Evolutionary conservation across 2,888 invertebrate genomes (phyloP), one percentile per base, ranked within the genome.

Genomic region (Apotomis betuletana): DNA sequence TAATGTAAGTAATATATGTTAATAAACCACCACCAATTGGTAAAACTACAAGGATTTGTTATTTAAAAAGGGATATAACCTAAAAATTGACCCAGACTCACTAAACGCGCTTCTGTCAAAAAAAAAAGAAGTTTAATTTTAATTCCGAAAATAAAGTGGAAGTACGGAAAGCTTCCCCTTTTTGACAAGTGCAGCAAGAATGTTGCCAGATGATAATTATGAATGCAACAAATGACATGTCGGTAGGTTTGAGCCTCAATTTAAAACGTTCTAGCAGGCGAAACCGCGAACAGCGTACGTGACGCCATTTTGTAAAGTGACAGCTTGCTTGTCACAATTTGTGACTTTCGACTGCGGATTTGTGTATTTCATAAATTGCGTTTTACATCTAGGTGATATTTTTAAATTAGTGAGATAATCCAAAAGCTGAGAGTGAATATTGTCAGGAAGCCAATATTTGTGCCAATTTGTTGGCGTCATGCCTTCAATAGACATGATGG

Each of bases 401-500:
- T 46, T 12, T 41, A 41, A 13, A 4, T 5, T 54, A 64, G 27
- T 10, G 9, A 10, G 9, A 41, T 38, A 67, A 51, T 67, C 27
- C 36, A 27, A 9, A 3, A 49, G 3, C 49, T 10, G 15, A 55
- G 12, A 36, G 44, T 58, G 10, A 58, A 36, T 12, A 60, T 55
- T 51, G n/a, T 49, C 41, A 61, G 4, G 8, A 49, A 60, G 49
- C n/a, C 13, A 9, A 54, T 49, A 49, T 36, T 15, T 51, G 63
- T 44, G 10, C 58, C 69, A 64, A 41, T 58, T 60, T 49, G 13
- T 65, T 44, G 80, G 78, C 70, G 83, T 70, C 76, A 93, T 93
- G 92, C 92, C 92, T 77, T 93, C 92, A 2, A 92, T 93, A 65
- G 92, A 93, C 75, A 88, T 92, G 54, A 79, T 92, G 87, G 79